Evolutionary conservation across 2,113 vertebrate genomes (phyloP), one percentile per base, ranked within the genome.

Genomic region (Brachypodius melanocephalos): DNA sequence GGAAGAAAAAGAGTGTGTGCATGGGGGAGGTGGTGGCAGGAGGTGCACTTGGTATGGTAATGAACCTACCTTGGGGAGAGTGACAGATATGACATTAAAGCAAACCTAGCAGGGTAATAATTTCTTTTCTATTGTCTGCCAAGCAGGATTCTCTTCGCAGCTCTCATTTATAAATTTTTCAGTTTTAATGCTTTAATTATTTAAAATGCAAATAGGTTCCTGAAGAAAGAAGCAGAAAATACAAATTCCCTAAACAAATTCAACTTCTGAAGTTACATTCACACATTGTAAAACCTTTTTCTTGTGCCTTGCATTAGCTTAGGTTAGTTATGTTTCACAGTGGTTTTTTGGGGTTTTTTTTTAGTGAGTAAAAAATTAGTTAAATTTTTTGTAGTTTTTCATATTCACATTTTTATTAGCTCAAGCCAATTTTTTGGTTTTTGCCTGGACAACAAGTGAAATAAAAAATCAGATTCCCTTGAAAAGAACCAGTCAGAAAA

Each of bases 161-260:
- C 92, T 95, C 94, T 98, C 97, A 97, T 98, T 97, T 98, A 98
- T 98, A 98, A 98, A 98, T 98, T 98, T 98, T 98, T 98, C 96
- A 98, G 97, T 97, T 98, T 98, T 98, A 98, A 97, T 98, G 96
- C 96, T 98, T 98, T 98, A 98, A 98, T 98, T 98, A 98, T 98
- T 98, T 98, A 98, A 98, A 98, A 98, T 98, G 98, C 98, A 98
- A 98, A 98, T 98, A 98, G 96, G 96, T 95, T 98, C 89, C 83
- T 81, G 92, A 97, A 96, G 96, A 97, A 98, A 96, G 97, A 95
- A 96, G 95, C 94, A 97, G 97, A 97, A 98, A 98, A 95, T 93
- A 97, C 86, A 97, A 96, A 97, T 97, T 98, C 97, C 96, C 97
- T 95, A 97, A 97, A 97, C 89, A 97, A 95, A 97, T 92, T 85